Evolutionary conservation across 2,113 vertebrate species (phyloP).

Genomic region (Neolamprologus cancellatus): DNA sequence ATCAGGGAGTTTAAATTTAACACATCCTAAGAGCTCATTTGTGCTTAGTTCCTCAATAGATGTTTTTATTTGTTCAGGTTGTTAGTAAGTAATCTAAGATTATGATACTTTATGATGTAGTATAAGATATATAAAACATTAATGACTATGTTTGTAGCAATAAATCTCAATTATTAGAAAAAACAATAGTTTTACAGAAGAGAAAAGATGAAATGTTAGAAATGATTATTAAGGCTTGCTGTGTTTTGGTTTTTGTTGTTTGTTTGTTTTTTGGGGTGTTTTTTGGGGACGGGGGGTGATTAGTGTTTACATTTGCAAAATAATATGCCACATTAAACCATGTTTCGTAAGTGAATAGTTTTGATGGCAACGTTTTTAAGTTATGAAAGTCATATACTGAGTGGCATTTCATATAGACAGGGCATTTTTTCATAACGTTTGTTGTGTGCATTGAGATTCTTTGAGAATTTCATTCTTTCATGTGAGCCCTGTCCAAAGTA

Average conservation of each 20-base stretch:
- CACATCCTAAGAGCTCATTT: not conserved
- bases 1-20: not conserved
- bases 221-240: not conserved
- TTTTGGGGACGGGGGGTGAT: accelerated
- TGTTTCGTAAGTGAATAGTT: not conserved
- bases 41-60: not conserved
- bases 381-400: not conserved
- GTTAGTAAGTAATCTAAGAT: not conserved
- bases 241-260: not conserved
- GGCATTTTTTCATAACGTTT: not conserved
- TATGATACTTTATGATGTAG: not conserved
- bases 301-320: not conserved
- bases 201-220: not conserved
- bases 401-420: not conserved
- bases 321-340: not conserved
- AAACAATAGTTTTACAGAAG: not conserved
- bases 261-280: not conserved
- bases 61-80: not conserved
- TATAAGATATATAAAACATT: not conserved
- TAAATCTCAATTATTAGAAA: not conserved
- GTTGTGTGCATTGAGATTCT: not conserved
- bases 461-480: not conserved
- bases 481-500: not conserved
- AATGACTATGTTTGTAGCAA: not conserved
- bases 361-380: not conserved